Evolutionary conservation across 2,113 vertebrate genomes (phyloP).

Genomic region (Oreochromis spilurus): DNA sequence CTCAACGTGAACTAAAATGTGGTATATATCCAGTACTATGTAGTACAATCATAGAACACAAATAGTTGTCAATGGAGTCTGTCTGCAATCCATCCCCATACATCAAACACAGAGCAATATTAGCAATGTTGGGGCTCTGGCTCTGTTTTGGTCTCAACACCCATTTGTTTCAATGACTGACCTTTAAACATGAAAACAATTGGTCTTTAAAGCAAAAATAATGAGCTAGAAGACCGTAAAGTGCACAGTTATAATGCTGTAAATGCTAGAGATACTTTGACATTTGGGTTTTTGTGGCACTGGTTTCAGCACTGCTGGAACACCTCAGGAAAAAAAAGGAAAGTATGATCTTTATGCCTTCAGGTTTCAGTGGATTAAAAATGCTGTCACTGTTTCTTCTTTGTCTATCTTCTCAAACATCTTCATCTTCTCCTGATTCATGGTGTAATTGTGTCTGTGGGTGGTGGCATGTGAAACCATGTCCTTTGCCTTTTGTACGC

Average conservation of each 20-base stretch:
- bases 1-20: not conserved
- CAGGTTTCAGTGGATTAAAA: not conserved
- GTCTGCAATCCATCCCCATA: not conserved
- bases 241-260: not conserved
- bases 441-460: conserved; percentile 25
- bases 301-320: not conserved
- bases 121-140: not conserved
- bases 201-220: not conserved
- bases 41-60: not conserved
- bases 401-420: not conserved
- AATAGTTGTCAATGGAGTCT: not conserved
- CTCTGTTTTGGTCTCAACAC: not conserved
- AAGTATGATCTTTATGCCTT: not conserved
- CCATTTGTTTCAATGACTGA: not conserved
- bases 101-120: not conserved
- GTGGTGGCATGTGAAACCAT: conserved; percentile 21
- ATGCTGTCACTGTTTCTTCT: not conserved
- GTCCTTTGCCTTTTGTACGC: conserved; percentile 7
- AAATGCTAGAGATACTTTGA: not conserved
- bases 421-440: not conserved
- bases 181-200: not conserved
- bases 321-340: not conserved
- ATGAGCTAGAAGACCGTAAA: not conserved
- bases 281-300: not conserved
- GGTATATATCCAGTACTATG: not conserved